Conservation (phyloP, 2,797 vertebrate genomes). For the Xerus rutilus region DNA sequence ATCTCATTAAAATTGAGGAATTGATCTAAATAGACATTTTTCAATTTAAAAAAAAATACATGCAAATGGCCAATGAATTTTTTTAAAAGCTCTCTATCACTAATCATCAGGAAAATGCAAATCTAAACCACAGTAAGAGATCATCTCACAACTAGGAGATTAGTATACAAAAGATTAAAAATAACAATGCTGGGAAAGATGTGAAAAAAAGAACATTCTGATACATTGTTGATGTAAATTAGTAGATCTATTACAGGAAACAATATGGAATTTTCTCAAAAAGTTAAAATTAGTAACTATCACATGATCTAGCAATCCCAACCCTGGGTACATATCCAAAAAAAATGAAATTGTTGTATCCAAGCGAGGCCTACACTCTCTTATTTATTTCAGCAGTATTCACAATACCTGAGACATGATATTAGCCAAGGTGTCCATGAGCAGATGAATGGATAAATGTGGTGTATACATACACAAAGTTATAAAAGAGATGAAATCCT, state of each 20-base stretch:
- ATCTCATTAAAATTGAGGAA: not conserved
- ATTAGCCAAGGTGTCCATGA: not conserved
- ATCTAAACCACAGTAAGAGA: not conserved
- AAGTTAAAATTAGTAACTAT: not conserved
- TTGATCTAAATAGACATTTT: not conserved
- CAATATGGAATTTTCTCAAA: not conserved
- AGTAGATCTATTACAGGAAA: not conserved
- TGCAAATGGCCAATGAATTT: not conserved
- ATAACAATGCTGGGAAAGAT: not conserved
- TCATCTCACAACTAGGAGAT: not conserved
- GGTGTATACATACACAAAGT: not conserved
- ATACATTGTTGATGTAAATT: not conserved
- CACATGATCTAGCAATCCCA: not conserved
- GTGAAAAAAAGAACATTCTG: not conserved
- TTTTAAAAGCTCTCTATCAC: not conserved
- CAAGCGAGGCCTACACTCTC: not conserved
- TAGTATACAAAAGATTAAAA: not conserved
- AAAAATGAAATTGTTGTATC: not conserved
- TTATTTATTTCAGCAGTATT: not conserved
- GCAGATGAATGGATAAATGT: not conserved
- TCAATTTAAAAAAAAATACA: too few relatives aligned
- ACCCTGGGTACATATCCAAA: not conserved
- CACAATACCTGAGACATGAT: not conserved
- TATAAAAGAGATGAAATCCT: not conserved
- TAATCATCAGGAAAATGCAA: not conserved